A percentile compares a stretch with the other conserved stretches of the same genome.
These are phyloP conservation scores for Hafferia zeledoni DNA, from an alignment of 2,797 vertebrate genomes.

Conservation along the genomic window DNA sequence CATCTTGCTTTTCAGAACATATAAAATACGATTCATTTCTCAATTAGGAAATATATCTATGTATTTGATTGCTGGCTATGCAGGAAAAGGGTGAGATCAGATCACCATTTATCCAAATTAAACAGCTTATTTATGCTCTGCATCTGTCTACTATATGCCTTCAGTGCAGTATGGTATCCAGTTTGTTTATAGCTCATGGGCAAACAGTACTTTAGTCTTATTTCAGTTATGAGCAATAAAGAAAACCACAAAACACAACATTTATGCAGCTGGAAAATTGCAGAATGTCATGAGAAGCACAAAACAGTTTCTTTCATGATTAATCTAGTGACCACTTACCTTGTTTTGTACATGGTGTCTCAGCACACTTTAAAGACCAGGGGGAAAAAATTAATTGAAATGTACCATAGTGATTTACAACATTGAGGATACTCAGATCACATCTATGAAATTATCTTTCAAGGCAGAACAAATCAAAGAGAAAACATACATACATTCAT, in stretches of 20 bases:
- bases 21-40: conserved; percentile 17
- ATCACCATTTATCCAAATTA: neutral
- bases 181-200: neutral
- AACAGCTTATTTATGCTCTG: neutral
- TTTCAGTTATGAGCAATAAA: neutral
- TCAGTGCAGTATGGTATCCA: neutral
- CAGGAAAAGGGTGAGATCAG: conserved; percentile 7
- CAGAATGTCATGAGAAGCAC: neutral
- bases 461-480: neutral
- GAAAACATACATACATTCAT: neutral
- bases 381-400: neutral
- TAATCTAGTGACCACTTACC: neutral
- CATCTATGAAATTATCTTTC: neutral
- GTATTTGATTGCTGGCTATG: conserved; percentile 5
- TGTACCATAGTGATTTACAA: neutral
- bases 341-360: neutral
- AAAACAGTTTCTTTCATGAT: conserved; percentile 2
- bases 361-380: neutral
- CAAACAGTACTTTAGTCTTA: neutral
- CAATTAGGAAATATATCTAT: conserved; percentile 15
- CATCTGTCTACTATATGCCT: neutral
- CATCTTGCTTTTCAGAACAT: conserved; percentile 35
- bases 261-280: neutral
- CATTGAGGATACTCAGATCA: neutral
- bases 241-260: neutral